A percentile compares a stretch with the other conserved stretches of the same genome.
Evolutionary conservation across 2,797 vertebrate species (phyloP).

Genomic region (Australoheros facetus): DNA sequence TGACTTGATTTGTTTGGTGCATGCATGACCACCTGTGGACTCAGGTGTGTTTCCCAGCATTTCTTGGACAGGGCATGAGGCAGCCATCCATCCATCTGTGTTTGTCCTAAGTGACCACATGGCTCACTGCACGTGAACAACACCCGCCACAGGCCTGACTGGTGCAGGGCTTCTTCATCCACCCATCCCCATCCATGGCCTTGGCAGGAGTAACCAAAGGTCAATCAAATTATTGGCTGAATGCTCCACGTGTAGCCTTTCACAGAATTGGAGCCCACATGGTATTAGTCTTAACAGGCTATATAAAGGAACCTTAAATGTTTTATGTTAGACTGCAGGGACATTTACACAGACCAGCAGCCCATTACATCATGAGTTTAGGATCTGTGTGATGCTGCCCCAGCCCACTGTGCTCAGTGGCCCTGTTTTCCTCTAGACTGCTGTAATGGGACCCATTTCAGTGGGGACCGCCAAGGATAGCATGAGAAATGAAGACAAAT

Average conservation of each 20-base stretch:
- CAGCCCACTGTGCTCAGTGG: constrained; percentile 24
- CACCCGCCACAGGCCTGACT: constrained; percentile 40
- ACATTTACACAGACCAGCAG: constrained; percentile 37
- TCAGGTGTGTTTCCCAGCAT: constrained; percentile 51
- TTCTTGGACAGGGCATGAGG: constrained; percentile 46
- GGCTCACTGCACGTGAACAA: constrained; percentile 72
- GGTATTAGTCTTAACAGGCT: constrained; percentile 16
- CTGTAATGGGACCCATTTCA: constrained; percentile 53
- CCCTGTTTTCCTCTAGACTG: constrained; percentile 19
- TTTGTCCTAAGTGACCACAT: constrained; percentile 45
- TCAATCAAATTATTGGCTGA: constrained; percentile 5
- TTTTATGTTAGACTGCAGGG: constrained; percentile 18
- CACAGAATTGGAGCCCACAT: constrained; percentile 17
- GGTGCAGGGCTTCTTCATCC: constrained; percentile 54
- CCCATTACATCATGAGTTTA: constrained; percentile 60
- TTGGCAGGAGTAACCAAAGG: constrained; percentile 15
- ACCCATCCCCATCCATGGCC: constrained; percentile 10
- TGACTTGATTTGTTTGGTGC: constrained; percentile 50
- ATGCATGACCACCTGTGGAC: constrained; percentile 15
- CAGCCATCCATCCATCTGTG: constrained; percentile 40
- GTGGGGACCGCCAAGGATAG: constrained; percentile 39
- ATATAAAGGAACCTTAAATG: constrained; percentile 30
- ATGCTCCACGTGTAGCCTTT: background rate
- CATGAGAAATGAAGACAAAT: constrained; percentile 73
- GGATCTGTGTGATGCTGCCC: constrained; percentile 54